Evolutionary conservation across 2,113 vertebrate genomes (phyloP), one percentile per base, ranked within the genome.

Genomic region (Aramus guarauna): DNA sequence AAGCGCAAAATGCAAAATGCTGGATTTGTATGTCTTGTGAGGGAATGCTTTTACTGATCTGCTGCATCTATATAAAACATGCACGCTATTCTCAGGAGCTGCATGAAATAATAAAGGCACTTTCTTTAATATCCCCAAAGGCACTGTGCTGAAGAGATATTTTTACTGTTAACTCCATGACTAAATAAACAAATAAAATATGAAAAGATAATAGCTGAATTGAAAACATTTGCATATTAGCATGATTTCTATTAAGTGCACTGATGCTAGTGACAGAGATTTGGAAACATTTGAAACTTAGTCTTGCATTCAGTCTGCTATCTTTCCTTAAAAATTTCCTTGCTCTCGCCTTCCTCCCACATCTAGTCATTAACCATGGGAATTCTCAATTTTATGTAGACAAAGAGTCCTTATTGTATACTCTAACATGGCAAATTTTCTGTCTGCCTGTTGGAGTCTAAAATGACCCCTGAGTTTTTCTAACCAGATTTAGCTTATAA

Each of bases 111-210:
- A 90, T 67, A 87, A 85, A 73, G 39, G 15, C 95, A 62, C 52
- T 90, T 85, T 77, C 59, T 82, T 85, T 75, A 95, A 62, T 74
- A 78, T 84, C 45, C 77, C 83, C 0, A 0, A 91, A 96, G 89
- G 76, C 62, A 53, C 26, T 81, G 47, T 68, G 64, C 71, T 82
- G 82, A 88, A 64, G 72, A 81, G 21, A 84, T 59, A 81, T 52
- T 92, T 94, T 85, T 72, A 32, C 43, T 95, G 62, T 88, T 94
- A 94, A 78, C 73, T 74, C 67, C n/a, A 48, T 89, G 45, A 90
- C 88, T 94, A 85, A 92, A 90, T 75, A 96, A 94, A 74, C 86
- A 91, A 96, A 92, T 84, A 84, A 90, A 96, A 88, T 76, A 88
- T 67, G 45, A 90, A 95, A 94, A 94, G 45, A 76, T 76, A 94